A percentile compares a stretch with the other conserved stretches of the same genome.
phyloP scores from a whole-genome alignment of 2,797 vertebrate genomes.

The Mareca strepera region DNA sequence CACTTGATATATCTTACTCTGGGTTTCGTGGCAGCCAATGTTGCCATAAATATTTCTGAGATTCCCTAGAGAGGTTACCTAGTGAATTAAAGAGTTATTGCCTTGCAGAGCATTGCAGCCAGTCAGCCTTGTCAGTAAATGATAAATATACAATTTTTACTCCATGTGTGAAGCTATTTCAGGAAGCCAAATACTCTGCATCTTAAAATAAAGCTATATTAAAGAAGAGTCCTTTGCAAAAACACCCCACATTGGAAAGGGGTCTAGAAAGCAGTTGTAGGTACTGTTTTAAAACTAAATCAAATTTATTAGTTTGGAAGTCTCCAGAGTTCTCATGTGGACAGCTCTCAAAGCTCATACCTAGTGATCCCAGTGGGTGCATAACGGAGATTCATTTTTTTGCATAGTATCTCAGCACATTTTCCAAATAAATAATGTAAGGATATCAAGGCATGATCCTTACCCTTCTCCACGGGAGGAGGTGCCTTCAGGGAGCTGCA shows the following conservation, averaged over 20 bases:
- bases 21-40: neutral
- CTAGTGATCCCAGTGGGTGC: neutral
- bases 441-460: neutral
- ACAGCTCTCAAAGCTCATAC: neutral
- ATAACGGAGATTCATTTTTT: neutral
- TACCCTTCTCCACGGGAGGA: neutral
- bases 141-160: neutral
- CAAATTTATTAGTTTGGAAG: neutral
- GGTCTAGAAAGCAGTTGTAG: neutral
- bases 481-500: neutral
- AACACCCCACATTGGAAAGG: neutral
- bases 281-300: neutral
- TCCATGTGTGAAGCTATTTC: conserved; percentile 14
- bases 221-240: neutral
- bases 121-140: neutral
- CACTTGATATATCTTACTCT: neutral
- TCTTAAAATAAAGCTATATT: neutral
- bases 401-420: neutral
- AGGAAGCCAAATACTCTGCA: neutral
- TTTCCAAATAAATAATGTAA: conserved; percentile 23
- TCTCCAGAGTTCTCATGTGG: neutral
- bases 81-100: conserved; percentile 18
- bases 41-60: conserved; percentile 9
- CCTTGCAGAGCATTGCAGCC: neutral
- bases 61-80: neutral